Evolutionary conservation across 2,888 invertebrate species (phyloP).

Genomic region (Glomeris marginata): DNA sequence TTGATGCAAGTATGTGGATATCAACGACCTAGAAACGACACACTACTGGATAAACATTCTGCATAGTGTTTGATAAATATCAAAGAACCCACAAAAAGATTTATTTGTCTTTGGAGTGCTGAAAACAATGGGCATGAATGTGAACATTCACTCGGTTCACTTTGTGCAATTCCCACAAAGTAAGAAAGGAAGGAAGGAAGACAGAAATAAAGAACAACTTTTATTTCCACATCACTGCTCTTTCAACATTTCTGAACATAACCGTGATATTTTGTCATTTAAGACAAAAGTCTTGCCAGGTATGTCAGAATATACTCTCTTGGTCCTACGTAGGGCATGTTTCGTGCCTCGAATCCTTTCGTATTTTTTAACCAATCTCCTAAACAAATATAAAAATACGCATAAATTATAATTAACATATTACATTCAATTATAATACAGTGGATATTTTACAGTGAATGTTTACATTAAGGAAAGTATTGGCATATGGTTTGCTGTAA

Average conservation of each 20-base stretch:
- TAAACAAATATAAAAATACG: slow-evolving; percentile 24
- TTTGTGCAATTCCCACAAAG: not conserved
- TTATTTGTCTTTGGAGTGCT: not conserved
- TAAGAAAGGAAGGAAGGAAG: no score
- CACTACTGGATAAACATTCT: no score
- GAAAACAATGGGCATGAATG: not conserved
- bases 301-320: slow-evolving; percentile 38
- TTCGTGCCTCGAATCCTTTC: slow-evolving; percentile 48
- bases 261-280: slow-evolving; percentile 61
- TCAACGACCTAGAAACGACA: no score
- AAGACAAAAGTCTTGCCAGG: slow-evolving; percentile 57
- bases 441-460: not conserved
- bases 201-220: no score
- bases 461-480: no score
- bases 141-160: not conserved
- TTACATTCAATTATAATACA: not conserved
- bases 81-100: not conserved
- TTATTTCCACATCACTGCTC: not conserved
- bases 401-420: not conserved
- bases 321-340: slow-evolving; percentile 42
- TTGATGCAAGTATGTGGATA: no score
- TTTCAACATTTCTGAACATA: slow-evolving; percentile 41
- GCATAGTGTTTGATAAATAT: no score
- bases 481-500: no score
- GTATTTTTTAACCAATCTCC: slow-evolving; percentile 47